Base-by-base conservation (phyloP, 2,888 invertebrate genomes). In the Papilio demoleus region DNA sequence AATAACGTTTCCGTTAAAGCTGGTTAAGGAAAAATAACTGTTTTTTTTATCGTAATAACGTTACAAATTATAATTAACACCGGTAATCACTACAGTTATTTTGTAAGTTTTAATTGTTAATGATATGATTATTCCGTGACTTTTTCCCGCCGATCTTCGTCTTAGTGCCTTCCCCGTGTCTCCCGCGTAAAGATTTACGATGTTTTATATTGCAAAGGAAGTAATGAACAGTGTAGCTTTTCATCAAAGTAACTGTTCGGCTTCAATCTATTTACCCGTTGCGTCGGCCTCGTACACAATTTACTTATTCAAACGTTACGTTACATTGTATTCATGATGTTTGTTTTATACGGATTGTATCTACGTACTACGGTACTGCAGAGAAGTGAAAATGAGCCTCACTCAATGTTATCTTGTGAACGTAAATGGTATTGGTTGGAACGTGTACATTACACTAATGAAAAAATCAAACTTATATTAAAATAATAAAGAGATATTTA, bases 181-280 rank as follows among this genome's bases (percentile, higher is more conserved):
- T 53, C 64, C 50, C 59, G 58, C 63, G 67, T 45, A 60, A 53
- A 70, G 72, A 75, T 82, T 83, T 84, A 84, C 79, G 80, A 77
- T 76, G 74, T 76, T 76, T 73, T 80, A 79, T 81, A 81, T 77
- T 74, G 79, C 76, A 76, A 73, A 73, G 70, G 73, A 59, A 45
- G 72, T 84, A 83, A 84, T 83, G 82, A 80, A 80, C 81, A 84
- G 73, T 84, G 79, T 81, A 75, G 81, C 86, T 69, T 68, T 73
- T 72, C 73, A 71, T 74, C 71, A 72, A 72, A 71, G 60, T 72
- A 68, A 70, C 68, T 72, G 73, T 67, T 62, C 68, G 60, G 69
- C 70, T 68, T 65, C 71, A 70, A 71, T 71, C 70, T 65, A 70
- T 58, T 68, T 64, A 68, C 36, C 9, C 36, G 45, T 42, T 38